Evolutionary conservation across 2,888 invertebrate species (phyloP), one percentile per base, ranked within the genome.

Genomic region (Dicycla oo): DNA sequence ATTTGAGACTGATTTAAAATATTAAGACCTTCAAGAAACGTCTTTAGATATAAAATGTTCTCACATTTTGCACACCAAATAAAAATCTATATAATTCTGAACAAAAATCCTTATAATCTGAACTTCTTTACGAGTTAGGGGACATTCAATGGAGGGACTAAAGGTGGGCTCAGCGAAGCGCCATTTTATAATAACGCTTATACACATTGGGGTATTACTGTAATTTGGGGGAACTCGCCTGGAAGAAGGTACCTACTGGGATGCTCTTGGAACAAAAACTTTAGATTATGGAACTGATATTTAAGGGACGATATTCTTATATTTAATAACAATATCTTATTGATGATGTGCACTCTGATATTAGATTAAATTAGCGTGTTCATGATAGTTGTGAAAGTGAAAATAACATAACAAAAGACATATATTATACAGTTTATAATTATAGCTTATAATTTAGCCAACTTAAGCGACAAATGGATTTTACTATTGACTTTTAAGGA

Each of bases 201-300:
- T 81, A 84, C 78, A 86, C 83, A 80, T 83, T 75, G 75, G 86
- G 86, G 86, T 84, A 87, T 85, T 84, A 85, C 86, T 82, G 86
- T 89, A 88, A 89, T 89, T 88, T 88, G 85, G 83, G 84, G 82
- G 84, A 86, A 86, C 81, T 85, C 85, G 84, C 77, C 83, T 84
- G 85, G 85, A 85, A 86, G 81, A 73, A 69, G 69, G 76, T 71
- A 64, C 54, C 3, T 65, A 26, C 54, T 62, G 79, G 75, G 74
- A 61, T 47, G 53, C 58, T 73, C 60, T 70, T 63, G 70, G 70
- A 76, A 85, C 79, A 81, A 82, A 86, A 85, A 73, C 77, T 72
- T 76, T 56, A 78, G 84, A 78, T 80, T 86, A 82, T 77, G 65
- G 69, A 80, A 75, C 66, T 74, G 73, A 81, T 84, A 80, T 83